Percentiles rank a stretch among this genome's conserved stretches.
Evolutionary conservation across 1,140 invertebrate species (phyloP).

Genomic region (Drosophila truncata): DNA sequence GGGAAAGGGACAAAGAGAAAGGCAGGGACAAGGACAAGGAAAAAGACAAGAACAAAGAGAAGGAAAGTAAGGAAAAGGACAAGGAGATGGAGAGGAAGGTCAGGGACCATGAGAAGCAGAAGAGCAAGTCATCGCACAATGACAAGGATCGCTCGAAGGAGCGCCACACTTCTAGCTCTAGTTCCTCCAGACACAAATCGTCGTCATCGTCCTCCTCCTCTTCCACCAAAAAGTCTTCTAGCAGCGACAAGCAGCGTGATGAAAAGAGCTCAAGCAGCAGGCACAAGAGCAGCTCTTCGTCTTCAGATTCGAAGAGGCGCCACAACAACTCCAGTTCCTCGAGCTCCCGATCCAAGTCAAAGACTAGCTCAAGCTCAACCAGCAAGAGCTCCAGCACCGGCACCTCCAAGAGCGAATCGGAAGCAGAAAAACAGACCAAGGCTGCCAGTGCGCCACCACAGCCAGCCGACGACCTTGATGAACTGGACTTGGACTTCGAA

Average conservation of each 20-base stretch:
- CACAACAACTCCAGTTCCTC: conserved; percentile 43
- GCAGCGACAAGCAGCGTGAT: conserved; percentile 54
- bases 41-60: conserved; percentile 49
- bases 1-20: conserved; percentile 3
- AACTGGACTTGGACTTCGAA: conserved; percentile 54
- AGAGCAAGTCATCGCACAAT: conserved; percentile 49
- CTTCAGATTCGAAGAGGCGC: conserved; percentile 53
- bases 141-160: conserved; percentile 55
- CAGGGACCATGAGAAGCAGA: conserved; percentile 30
- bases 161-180: conserved; percentile 48
- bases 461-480: conserved; percentile 23
- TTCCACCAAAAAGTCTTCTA: conserved; percentile 59
- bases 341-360: conserved; percentile 30
- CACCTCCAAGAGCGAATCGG: conserved; percentile 18
- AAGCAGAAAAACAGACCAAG: conserved; percentile 1
- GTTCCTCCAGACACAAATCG: conserved; percentile 61
- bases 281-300: conserved; percentile 53
- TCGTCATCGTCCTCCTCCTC: conserved; percentile 56
- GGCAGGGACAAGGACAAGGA: conserved; percentile 17
- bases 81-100: not conserved
- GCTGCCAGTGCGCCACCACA: not conserved
- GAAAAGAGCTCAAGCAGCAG: conserved; percentile 47
- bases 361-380: conserved; percentile 27
- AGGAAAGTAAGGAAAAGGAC: conserved; percentile 26
- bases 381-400: conserved; percentile 34